Percentiles rank a stretch among this genome's conserved stretches.
Conservation (phyloP, 1,140 invertebrate genomes). For the Meloidogyne exigua region DNA sequence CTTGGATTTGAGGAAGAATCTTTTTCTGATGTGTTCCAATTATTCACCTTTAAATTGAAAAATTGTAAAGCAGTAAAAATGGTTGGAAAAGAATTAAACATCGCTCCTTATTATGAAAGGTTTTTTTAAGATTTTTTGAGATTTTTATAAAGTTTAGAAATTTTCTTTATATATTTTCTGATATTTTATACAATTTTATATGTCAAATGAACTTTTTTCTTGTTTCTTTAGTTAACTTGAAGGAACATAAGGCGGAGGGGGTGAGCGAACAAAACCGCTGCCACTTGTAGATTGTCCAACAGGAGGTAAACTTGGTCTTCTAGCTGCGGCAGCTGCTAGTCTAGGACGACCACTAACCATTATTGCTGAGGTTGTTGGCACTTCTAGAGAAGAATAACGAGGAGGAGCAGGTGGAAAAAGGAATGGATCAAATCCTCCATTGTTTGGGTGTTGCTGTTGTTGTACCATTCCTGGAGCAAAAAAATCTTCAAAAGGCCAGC, state of each 20-base stretch:
- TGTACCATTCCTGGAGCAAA: constrained; percentile 14
- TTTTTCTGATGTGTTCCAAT: constrained; percentile 24
- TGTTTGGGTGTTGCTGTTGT: constrained; percentile 1
- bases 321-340: not conserved
- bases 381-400: constrained; percentile 34
- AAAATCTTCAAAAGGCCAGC: not conserved
- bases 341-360: not conserved
- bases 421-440: constrained; percentile 6
- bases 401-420: constrained; percentile 32
- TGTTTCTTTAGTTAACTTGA: not conserved
- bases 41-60: constrained; percentile 7
- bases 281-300: not conserved
- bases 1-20: constrained; percentile 11
- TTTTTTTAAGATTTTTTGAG: not conserved
- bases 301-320: constrained; percentile 7
- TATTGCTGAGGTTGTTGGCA: not conserved
- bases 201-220: no score
- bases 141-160: no score
- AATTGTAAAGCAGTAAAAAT: constrained; percentile 11
- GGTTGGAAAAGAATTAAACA: not conserved
- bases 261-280: constrained; percentile 6
- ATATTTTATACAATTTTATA: no score
- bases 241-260: constrained; percentile 21
- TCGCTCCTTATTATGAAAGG: not conserved
- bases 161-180: no score